Evolutionary conservation across 2,797 vertebrate genomes (phyloP).

Genomic region (Scolopax bukidnonensis): DNA sequence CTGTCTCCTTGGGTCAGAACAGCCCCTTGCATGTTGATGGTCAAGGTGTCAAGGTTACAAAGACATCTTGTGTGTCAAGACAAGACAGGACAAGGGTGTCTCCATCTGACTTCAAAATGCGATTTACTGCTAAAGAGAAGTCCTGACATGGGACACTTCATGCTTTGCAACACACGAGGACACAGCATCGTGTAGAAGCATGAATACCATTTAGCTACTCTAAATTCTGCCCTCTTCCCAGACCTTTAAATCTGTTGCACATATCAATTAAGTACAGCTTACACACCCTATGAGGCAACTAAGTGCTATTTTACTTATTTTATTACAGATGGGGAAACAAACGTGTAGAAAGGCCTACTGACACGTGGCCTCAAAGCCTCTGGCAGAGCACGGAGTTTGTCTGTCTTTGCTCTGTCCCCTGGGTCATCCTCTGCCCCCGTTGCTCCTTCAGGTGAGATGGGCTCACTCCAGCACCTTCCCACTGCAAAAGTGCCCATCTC

Average conservation of each 20-base stretch:
- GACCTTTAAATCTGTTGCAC: not conserved
- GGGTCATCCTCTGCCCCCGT: not conserved
- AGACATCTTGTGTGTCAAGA: not conserved
- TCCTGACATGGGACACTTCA: not conserved
- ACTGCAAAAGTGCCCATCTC: not conserved
- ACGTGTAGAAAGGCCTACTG: slow-evolving; percentile 11
- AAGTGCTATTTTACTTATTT: slow-evolving; percentile 56
- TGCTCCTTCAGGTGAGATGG: accelerated
- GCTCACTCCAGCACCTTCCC: not conserved
- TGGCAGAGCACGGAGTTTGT: not conserved
- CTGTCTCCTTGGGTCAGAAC: not conserved
- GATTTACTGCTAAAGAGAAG: not conserved
- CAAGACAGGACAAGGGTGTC: not conserved
- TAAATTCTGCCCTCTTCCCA: slow-evolving; percentile 22
- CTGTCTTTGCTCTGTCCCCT: accelerated
- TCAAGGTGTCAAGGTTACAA: not conserved
- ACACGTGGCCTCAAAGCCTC: slow-evolving; percentile 25
- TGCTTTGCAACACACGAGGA: not conserved
- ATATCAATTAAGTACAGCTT: slow-evolving; percentile 44
- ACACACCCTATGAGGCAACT: slow-evolving; percentile 61
- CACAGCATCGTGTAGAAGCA: not conserved
- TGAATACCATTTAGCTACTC: not conserved
- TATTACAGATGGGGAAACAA: slow-evolving; percentile 55
- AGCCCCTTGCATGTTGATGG: not conserved
- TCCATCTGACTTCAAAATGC: not conserved